phyloP scores from a whole-genome alignment of 2,888 invertebrate genomes.

The Drosophila cracens region DNA sequence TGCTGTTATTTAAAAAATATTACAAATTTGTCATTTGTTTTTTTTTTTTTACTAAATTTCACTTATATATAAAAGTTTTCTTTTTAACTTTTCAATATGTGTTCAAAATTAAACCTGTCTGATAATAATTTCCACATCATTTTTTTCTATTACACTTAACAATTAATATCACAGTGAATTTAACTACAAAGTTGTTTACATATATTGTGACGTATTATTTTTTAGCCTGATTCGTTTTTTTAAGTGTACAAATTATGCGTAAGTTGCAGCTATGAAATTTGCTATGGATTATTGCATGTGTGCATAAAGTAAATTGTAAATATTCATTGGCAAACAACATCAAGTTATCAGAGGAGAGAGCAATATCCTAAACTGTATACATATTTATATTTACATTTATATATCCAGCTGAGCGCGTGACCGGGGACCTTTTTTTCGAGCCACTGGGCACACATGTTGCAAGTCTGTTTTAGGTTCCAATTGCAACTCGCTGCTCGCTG shows the following conservation, averaged over 20 bases:
- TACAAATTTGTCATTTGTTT: no score
- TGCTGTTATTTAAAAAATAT: no score
- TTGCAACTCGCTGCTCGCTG: conserved; percentile 16
- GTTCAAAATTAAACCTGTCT: accelerated
- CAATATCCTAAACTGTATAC: conserved; percentile 31
- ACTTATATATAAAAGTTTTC: no score
- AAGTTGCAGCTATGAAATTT: conserved; percentile 42
- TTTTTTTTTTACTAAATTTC: no score
- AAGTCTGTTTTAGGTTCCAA: conserved; percentile 74
- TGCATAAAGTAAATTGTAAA: conserved; percentile 29
- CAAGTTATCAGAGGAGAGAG: conserved; percentile 13
- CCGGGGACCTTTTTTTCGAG: conserved; percentile 68
- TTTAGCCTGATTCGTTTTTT: not conserved
- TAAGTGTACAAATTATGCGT: conserved; percentile 46
- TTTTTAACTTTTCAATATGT: no score
- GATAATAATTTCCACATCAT: accelerated
- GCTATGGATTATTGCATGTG: conserved; percentile 11
- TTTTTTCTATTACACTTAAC: not conserved
- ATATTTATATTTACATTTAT: conserved; percentile 21
- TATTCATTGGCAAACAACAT: conserved; percentile 23
- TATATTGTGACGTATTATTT: accelerated
- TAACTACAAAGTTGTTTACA: not conserved
- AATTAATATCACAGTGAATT: not conserved
- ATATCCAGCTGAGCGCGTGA: conserved; percentile 67
- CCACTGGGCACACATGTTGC: conserved; percentile 83